phyloP scores from a whole-genome alignment of 2,797 vertebrate species.

The Selene dorsalis region DNA sequence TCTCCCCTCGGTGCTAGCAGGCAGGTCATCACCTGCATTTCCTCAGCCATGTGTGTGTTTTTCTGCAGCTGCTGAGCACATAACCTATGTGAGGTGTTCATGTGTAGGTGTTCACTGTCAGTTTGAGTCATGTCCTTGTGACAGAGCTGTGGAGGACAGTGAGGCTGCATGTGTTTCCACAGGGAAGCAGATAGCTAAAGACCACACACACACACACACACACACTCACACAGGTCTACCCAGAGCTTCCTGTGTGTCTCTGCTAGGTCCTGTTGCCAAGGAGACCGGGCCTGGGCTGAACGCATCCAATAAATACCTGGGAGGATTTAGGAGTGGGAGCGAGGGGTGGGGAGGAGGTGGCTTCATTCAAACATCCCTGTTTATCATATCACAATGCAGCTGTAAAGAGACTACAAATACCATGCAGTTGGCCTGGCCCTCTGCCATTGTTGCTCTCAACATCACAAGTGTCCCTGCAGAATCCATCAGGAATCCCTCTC shows the following conservation, averaged over 20 bases:
- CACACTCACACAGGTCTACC: conserved; percentile 37
- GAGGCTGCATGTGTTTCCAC: conserved; percentile 51
- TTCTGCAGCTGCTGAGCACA: not conserved
- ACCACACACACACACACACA: conserved; percentile 11
- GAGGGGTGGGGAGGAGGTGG: conserved; percentile 25
- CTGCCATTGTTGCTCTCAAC: conserved; percentile 17
- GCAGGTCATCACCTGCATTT: not conserved
- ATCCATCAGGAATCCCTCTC: conserved; percentile 1
- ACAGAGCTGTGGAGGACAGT: conserved; percentile 45
- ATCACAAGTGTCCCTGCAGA: not conserved
- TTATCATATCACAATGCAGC: conserved; percentile 53
- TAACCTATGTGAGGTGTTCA: not conserved
- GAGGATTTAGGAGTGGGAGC: conserved; percentile 45
- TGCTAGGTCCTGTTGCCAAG: conserved; percentile 70
- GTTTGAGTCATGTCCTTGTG: conserved; percentile 56
- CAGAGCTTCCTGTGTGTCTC: conserved; percentile 58
- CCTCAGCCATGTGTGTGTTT: not conserved
- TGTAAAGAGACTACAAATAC: conserved; percentile 29
- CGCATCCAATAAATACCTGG: conserved; percentile 59
- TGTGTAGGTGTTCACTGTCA: conserved; percentile 35
- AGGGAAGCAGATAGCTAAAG: conserved; percentile 52
- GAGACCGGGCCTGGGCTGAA: conserved; percentile 54
- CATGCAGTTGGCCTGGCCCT: conserved; percentile 5
- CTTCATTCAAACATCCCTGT: conserved; percentile 51
- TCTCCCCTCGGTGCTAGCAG: not conserved